phyloP scores from a whole-genome alignment of 2,888 invertebrate species.

The Drepana falcataria region DNA sequence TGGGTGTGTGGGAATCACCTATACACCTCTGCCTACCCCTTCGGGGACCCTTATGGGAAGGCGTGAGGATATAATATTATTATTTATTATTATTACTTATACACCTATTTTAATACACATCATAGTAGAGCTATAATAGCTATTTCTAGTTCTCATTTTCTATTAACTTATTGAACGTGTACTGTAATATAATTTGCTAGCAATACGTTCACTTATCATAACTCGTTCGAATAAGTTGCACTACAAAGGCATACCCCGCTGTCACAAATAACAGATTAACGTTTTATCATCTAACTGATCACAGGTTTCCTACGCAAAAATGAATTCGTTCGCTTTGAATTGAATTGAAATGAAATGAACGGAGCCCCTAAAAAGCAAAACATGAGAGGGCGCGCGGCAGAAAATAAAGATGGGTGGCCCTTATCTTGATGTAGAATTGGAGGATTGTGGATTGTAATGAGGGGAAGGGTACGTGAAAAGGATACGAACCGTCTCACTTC shows the following conservation, averaged over 20 bases:
- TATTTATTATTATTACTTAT: too few relatives aligned
- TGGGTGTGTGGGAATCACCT: too few relatives aligned
- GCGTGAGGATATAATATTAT: too few relatives aligned
- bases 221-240: conserved; percentile 23
- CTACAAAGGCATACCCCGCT: conserved; percentile 39
- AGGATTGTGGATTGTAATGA: conserved; percentile 71
- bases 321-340: conserved; percentile 68
- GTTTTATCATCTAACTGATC: conserved; percentile 63
- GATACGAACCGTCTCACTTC: conserved; percentile 69
- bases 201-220: conserved; percentile 20
- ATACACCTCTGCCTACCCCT: too few relatives aligned
- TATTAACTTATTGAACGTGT: too few relatives aligned
- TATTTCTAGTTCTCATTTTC: too few relatives aligned
- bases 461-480: conserved; percentile 73
- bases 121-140: too few relatives aligned
- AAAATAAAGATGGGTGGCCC: conserved; percentile 66
- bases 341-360: conserved; percentile 72
- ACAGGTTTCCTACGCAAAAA: conserved; percentile 61
- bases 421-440: conserved; percentile 73
- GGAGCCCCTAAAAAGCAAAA: conserved; percentile 57
- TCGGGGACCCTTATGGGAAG: too few relatives aligned
- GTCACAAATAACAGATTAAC: conserved; percentile 57
- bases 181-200: conserved; percentile 10
- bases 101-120: too few relatives aligned
- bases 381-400: conserved; percentile 48